Base-by-base conservation (phyloP, 2,113 vertebrate genomes). In the Esox niger region DNA sequence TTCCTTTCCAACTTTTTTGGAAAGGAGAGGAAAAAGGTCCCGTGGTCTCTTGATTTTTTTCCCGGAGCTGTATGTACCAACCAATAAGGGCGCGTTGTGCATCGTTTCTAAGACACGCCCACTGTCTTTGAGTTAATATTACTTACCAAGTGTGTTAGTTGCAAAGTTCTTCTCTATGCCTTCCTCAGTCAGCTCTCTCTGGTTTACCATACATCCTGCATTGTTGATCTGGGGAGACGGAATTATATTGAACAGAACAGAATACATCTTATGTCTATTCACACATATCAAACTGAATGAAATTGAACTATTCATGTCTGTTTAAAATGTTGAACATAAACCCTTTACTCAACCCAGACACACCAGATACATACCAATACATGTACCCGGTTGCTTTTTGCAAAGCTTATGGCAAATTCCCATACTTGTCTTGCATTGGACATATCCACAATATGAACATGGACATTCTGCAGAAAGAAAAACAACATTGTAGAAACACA, bases 141-240 rank as follows among this genome's bases (percentile, higher is more conserved):
- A 43, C 84, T 88, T 83, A 95, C 92, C 94, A 13, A 96, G 82
- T 23, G 89, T 94, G 74, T 94, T 94, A 2, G 92, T 94, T 49
- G 94, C 91, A 80, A 95, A 95, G 86, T 94, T 94, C 76, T 93
- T 95, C 88, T 95, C 93, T 59, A 96, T 70, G 15, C 91, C 89
- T 38, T 95, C 92, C 70, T 92, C 91, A 0, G 91, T 93, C 52
- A 95, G 2, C 71, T 94, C 93, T 54, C 91, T 89, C 85, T 86
- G 90, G 88, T 93, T 93, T 66, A 94, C 89, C 93, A 95, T 94
- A 55, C 92, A 95, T 6, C 92, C 92, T 0, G 93, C 91, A 56
- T 95, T 95, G 83, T 93, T 95, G 66, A 95, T 89, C 94, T 95
- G 83, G 26, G 47, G 70, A 67, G 11, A 57, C 26, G 35, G 83